A percentile compares a stretch with the other conserved stretches of the same genome.
These are phyloP conservation scores for Halesus radiatus DNA, from an alignment of 1,140 invertebrate genomes.

Conservation along the genomic window DNA sequence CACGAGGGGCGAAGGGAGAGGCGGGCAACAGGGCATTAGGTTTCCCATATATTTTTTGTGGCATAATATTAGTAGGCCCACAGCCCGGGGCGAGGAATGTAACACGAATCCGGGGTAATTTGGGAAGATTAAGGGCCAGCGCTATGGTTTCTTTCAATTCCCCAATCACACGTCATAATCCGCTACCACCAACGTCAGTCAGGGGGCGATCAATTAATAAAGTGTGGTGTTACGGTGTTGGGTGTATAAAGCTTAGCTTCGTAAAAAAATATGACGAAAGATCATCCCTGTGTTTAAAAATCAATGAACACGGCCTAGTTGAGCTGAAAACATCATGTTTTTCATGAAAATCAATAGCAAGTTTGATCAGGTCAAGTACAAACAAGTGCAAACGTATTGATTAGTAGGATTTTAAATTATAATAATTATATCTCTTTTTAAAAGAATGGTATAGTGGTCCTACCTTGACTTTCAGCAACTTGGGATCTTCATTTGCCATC, in stretches of 20 bases:
- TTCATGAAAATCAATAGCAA: no score
- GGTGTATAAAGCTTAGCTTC: neutral
- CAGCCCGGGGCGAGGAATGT: neutral
- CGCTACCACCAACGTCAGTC: conserved; percentile 10
- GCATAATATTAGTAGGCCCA: neutral
- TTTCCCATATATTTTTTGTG: conserved; percentile 12
- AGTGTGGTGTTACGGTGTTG: neutral
- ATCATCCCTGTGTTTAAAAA: no score
- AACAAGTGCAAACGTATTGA: no score
- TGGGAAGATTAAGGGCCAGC: neutral
- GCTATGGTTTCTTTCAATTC: neutral
- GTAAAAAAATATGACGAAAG: no score
- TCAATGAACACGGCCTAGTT: neutral
- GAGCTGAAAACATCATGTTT: no score
- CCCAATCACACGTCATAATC: conserved; percentile 20
- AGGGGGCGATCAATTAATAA: conserved; percentile 21
- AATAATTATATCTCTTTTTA: no score
- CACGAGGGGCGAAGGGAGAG: neutral
- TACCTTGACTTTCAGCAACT: conserved; percentile 87
- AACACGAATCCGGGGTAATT: conserved; percentile 21
- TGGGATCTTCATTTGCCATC: conserved; percentile 84
- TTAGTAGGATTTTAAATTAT: no score
- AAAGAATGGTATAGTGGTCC: no score
- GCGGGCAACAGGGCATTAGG: no score
- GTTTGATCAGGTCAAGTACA: no score